These are phyloP conservation scores for Anneissia japonica DNA, from an alignment of 35 echinoderm and acorn worm species.

Conservation along the genomic window DNA sequence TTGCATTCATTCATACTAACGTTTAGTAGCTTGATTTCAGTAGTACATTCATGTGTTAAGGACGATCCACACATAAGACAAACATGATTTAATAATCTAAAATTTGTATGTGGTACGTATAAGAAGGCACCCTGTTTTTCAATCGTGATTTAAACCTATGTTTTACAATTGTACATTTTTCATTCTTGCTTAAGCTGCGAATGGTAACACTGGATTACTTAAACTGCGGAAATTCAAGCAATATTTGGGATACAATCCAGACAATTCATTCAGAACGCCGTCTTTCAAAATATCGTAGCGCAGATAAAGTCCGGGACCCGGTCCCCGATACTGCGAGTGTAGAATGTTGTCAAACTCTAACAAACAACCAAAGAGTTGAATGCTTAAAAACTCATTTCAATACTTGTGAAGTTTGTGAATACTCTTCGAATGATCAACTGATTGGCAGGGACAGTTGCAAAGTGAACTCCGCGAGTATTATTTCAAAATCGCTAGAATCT, in stretches of 20 bases:
- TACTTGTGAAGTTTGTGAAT: constrained; percentile 75
- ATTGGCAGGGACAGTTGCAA: neutral
- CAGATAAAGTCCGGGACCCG: neutral
- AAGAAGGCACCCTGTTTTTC: no score
- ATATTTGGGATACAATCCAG: neutral
- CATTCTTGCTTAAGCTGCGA: constrained; percentile 35
- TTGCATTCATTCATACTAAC: no score
- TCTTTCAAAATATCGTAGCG: neutral
- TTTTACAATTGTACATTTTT: constrained; percentile 7
- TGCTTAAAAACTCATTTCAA: constrained; percentile 31
- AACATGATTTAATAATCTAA: no score
- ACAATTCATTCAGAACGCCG: constrained; percentile 1
- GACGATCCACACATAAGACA: no score
- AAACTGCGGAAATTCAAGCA: constrained; percentile 44
- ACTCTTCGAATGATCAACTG: neutral
- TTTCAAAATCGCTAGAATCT: neutral
- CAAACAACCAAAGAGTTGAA: constrained; percentile 15
- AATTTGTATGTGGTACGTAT: no score
- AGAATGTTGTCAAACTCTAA: constrained; percentile 59
- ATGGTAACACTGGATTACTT: constrained; percentile 54
- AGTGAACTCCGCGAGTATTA: neutral
- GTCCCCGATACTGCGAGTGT: neutral
- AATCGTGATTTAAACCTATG: no score
- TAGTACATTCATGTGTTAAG: no score
- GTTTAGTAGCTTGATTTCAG: no score